Conservation (phyloP, 2,113 vertebrate species). For the Tautogolabrus adspersus region DNA sequence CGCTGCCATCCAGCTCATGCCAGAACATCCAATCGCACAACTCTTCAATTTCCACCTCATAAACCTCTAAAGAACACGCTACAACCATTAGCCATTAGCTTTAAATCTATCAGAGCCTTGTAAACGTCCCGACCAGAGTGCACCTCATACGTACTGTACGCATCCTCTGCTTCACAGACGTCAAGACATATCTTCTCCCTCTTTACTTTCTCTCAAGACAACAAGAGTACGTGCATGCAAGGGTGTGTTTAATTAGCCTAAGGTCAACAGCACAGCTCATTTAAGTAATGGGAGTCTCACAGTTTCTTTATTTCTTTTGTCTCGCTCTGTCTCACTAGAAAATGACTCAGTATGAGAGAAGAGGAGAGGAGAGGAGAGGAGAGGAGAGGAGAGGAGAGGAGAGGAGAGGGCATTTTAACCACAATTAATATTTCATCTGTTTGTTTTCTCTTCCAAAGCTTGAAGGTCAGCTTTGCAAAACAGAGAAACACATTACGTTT, state of each 20-base stretch:
- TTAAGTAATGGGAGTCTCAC: constrained; percentile 59
- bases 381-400: constrained; percentile 3
- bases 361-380: constrained; percentile 5
- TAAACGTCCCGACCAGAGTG: constrained; percentile 51
- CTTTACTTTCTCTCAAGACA: constrained; percentile 2
- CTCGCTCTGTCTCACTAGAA: constrained; percentile 50
- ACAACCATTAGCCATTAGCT: constrained; percentile 61
- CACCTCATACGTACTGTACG: not conserved
- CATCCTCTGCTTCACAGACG: constrained; percentile 17
- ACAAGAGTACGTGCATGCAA: not conserved
- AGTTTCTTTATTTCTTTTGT: constrained; percentile 38
- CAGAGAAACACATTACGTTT: not conserved
- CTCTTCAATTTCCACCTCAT: constrained; percentile 60
- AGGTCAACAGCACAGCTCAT: constrained; percentile 61
- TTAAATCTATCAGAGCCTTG: constrained; percentile 51
- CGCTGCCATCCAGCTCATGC: constrained; percentile 9
- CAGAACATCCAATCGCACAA: constrained; percentile 30
- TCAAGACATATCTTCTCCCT: not conserved
- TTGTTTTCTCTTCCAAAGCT: constrained; percentile 1
- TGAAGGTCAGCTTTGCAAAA: constrained; percentile 3
- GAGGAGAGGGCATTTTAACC: constrained; percentile 18
- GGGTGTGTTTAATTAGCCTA: constrained; percentile 35
- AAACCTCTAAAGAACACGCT: constrained; percentile 49
- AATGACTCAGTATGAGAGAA: constrained; percentile 26
- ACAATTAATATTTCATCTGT: constrained; percentile 29